These are phyloP conservation scores for Ectropis grisescens DNA, from an alignment of 1,140 invertebrate genomes.

Conservation along the genomic window DNA sequence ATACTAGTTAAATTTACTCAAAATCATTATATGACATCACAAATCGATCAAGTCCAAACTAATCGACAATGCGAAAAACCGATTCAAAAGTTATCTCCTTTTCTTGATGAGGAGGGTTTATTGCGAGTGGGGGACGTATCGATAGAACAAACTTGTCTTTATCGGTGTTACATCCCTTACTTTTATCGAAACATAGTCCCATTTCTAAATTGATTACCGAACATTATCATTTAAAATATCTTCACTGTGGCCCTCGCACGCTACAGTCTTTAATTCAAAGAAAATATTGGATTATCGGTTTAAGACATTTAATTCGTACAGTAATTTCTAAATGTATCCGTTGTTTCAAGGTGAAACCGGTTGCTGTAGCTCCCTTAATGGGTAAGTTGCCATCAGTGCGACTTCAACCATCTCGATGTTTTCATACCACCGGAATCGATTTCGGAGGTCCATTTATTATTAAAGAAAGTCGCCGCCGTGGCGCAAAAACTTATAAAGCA, in stretches of 20 bases:
- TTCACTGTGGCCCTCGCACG: conserved; percentile 4
- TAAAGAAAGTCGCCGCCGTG: neutral
- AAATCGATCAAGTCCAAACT: too few species aligned
- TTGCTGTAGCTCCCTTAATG: conserved; percentile 2
- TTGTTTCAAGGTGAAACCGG: conserved; percentile 2
- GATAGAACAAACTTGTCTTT: neutral
- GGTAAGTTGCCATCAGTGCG: conserved; percentile 11
- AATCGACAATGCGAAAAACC: too few species aligned
- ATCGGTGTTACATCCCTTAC: conserved; percentile 7
- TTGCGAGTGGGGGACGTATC: conserved; percentile 8
- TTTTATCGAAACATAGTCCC: conserved; percentile 4
- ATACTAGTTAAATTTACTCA: too few species aligned
- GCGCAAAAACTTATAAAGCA: conserved; percentile 20
- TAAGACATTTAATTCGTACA: conserved; percentile 3
- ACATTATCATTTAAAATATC: neutral
- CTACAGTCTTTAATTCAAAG: conserved; percentile 2
- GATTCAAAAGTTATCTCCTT: neutral
- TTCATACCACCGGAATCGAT: conserved; percentile 19
- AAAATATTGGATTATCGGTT: neutral
- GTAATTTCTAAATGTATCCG: conserved; percentile 9
- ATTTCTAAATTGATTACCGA: too few species aligned
- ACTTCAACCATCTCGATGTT: conserved; percentile 19
- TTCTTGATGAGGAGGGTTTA: conserved; percentile 5
- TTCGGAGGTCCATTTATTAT: conserved; percentile 24
- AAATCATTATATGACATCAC: too few species aligned